Base-by-base conservation (phyloP, 2,888 invertebrate genomes). In the Dendrolimus pini region DNA sequence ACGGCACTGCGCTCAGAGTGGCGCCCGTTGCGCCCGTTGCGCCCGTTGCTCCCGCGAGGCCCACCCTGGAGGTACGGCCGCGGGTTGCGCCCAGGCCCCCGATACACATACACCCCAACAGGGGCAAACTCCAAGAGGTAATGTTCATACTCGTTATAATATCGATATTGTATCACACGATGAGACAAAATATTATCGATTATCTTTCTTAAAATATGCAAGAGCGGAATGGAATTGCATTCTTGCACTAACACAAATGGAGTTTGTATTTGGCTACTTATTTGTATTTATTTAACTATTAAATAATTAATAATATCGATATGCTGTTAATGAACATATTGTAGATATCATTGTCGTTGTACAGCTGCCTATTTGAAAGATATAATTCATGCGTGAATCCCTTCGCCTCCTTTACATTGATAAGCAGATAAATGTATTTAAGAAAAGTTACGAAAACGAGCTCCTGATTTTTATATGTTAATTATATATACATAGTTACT, bases 131-230 rank as follows among this genome's bases (percentile, higher is more conserved):
- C 62, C 80, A 78, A 78, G 88, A 89, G 89, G 89, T 89, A 89
- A 89, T 82, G 82, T 71, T 82, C 77, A 80, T 78, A 75, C 80
- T 86, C 77, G 73, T 86, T 72, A 74, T 85, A 71, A 74, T 86
- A 78, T 83, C 85, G 65, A 80, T 86, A 63, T 68, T 86, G 66
- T 85, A 80, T 69, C 71, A 80, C 68, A 61, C 72, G 66, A 62
- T 82, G 63, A 82, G 75, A 74, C 72, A 79, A 59, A 74, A 72
- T 67, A 63, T 74, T 68, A 69, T 73, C 68, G 71, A 72, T 67
- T 74, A 63, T 63, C 63, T 75, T 67, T 70, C 70, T 67, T 82
- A 70, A 74, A 58, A 71, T 62, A 62, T 67, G 67, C 68, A 67
- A 68, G 69, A 75, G 74, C 78, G 75, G 70, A 77, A 70, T 71